phyloP scores from a whole-genome alignment of 2,113 vertebrate genomes.

The Scophthalmus maximus region DNA sequence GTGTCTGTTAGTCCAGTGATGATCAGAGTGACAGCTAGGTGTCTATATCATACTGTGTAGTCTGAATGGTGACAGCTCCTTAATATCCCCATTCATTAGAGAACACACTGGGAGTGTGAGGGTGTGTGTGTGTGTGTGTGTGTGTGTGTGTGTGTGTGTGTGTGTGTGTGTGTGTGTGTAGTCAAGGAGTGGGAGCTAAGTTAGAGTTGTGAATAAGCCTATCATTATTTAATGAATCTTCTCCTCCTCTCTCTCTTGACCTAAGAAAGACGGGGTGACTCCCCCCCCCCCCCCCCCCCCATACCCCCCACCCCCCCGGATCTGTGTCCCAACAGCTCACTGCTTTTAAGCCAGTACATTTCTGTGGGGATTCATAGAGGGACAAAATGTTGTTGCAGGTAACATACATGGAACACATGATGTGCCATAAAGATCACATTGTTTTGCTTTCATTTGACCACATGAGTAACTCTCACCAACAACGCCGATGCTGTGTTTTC shows the following conservation, averaged over 20 bases:
- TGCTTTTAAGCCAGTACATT: neutral
- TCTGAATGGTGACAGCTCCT: conserved; percentile 55
- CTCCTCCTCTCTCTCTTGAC: conserved; percentile 6
- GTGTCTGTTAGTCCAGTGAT: conserved; percentile 30
- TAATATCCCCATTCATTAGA: conserved; percentile 56
- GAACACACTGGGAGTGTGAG: conserved; percentile 19
- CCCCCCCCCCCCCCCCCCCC: conserved; percentile 4
- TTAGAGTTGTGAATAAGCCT: neutral
- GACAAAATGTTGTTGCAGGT: neutral
- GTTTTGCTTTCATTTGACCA: neutral
- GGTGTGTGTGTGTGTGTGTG: neutral
- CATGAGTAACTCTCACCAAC: no score
- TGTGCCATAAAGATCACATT: no score
- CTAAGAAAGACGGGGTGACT: conserved; percentile 23
- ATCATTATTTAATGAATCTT: conserved; percentile 38
- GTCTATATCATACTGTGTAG: conserved; percentile 48
- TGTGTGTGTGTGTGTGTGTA: conserved; percentile 16
- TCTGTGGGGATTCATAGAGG: neutral
- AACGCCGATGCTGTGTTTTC: neutral
- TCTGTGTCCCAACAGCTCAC: neutral
- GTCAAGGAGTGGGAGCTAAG: conserved; percentile 13
- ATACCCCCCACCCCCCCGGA: neutral
- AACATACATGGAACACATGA: neutral
- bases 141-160: neutral
- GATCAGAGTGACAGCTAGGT: conserved; percentile 64